A percentile compares a stretch with the other conserved stretches of the same genome.
Conservation (phyloP, 2,888 invertebrate genomes). For the Phortica okadai region DNA sequence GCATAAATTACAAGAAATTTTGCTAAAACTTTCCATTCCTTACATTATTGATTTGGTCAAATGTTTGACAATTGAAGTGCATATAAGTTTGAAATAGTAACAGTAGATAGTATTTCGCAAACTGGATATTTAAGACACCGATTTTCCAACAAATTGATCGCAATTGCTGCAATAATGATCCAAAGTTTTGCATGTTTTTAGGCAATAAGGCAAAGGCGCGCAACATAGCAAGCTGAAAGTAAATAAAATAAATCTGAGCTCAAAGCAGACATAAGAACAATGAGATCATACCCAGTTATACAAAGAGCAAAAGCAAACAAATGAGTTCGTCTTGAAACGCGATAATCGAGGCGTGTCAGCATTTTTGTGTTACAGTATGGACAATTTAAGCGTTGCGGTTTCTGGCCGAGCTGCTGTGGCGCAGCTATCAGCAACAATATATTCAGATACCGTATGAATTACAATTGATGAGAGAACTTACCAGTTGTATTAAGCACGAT, state of each 20-base stretch:
- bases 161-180: slow-evolving; percentile 58
- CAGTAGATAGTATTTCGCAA: too few species aligned
- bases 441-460: too few species aligned
- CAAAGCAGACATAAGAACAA: neutral
- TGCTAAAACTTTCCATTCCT: too few species aligned
- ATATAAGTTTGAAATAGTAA: too few species aligned
- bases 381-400: slow-evolving; percentile 49
- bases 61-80: too few species aligned
- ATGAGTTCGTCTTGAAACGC: slow-evolving; percentile 13
- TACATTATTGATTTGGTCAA: too few species aligned
- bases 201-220: slow-evolving; percentile 56
- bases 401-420: slow-evolving; percentile 23
- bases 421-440: too few species aligned
- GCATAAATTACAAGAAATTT: too few species aligned
- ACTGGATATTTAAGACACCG: slow-evolving; percentile 16
- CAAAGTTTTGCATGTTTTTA: slow-evolving; percentile 52
- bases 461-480: neutral
- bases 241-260: neutral
- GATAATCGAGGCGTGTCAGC: slow-evolving; percentile 50
- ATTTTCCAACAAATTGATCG: slow-evolving; percentile 41
- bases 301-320: too few species aligned
- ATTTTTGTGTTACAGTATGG: slow-evolving; percentile 50
- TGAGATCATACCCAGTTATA: slow-evolving; percentile 28
- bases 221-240: slow-evolving; percentile 47
- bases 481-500: slow-evolving; percentile 39